Evolutionary conservation across 2,797 vertebrate genomes (phyloP), one percentile per base, ranked within the genome.

Genomic region (Hyperoplus immaculatus): DNA sequence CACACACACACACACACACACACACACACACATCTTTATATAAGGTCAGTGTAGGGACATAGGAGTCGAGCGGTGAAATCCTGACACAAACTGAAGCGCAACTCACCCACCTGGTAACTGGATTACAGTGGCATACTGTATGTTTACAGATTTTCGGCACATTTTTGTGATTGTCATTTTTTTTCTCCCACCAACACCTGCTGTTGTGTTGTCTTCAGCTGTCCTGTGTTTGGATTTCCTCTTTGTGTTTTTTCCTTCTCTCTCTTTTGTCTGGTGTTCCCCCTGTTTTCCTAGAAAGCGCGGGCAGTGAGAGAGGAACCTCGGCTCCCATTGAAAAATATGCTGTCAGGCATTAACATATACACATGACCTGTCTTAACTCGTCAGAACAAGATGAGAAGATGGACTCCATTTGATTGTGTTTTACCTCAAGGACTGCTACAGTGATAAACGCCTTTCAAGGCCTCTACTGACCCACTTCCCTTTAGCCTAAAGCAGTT

Each of bases 31-130:
- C 29, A 29, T 29, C 29, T 29, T 29, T 29, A 29, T 29, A 29
- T 29, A 29, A 87, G 91, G 93, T 92, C 92, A 91, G 85, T 78
- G 77, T 75, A 62, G 83, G 64, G 81, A 81, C 59, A 3, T 47
- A 21, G 51, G 13, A 57, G 42, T n/a, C 38, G 11, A 76, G 59
- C 53, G 39, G 60, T 38, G 11, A 72, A 45, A 58, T 65, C 72
- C 61, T 62, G 67, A 66, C 39, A 55, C 8, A 41, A 70, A 51
- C 15, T 18, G 6, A 67, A 59, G 47, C 1, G 11, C 65, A 78
- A 62, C 12, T 4, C 29, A 58, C 50, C 66, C 51, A 60, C 70
- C 63, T 79, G 65, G 46, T 88, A 69, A 78, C 42, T 57, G 39
- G 76, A 84, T 86, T 67, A 81, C 72, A 14, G 14, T 56, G 45